These are phyloP conservation scores for Muraenolepis orangiensis DNA, from an alignment of 2,797 vertebrate genomes.

Conservation along the genomic window DNA sequence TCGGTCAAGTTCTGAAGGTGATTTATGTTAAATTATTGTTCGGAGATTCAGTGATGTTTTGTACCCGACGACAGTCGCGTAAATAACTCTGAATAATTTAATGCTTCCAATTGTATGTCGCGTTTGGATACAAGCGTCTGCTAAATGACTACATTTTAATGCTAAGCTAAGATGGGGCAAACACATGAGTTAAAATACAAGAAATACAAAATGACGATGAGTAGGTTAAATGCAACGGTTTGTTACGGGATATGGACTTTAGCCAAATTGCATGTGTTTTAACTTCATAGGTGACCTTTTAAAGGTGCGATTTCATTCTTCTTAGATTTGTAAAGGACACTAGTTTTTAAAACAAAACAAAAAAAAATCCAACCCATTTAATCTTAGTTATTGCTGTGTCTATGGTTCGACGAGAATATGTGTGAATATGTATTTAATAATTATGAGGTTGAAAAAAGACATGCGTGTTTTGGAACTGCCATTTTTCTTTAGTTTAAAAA, in stretches of 20 bases:
- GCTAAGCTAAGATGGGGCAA: not conserved
- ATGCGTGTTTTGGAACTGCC: too few species aligned
- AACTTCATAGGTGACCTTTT: not conserved
- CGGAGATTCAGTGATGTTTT: constrained; percentile 7
- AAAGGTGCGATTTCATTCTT: too few species aligned
- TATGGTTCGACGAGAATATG: constrained; percentile 13
- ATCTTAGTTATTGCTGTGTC: not conserved
- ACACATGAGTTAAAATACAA: not conserved
- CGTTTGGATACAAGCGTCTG: not conserved
- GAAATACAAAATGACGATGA: not conserved
- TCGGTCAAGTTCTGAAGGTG: not conserved
- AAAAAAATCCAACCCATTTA: not conserved
- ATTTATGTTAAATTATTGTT: constrained; percentile 7
- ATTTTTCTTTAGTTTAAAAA: too few species aligned
- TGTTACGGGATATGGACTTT: not conserved
- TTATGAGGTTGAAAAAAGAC: not conserved
- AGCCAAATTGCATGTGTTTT: not conserved
- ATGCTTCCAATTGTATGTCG: not conserved
- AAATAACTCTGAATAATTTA: not conserved
- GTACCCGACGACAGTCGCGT: not conserved
- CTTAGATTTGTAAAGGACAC: too few species aligned
- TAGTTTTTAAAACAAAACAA: not conserved
- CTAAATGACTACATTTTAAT: not conserved
- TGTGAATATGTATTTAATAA: not conserved
- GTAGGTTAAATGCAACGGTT: too few species aligned